Percentiles rank a stretch among this genome's conserved stretches.
These are phyloP conservation scores for Protomyctophum bolini DNA, from an alignment of 2,113 vertebrate species.

Conservation along the genomic window DNA sequence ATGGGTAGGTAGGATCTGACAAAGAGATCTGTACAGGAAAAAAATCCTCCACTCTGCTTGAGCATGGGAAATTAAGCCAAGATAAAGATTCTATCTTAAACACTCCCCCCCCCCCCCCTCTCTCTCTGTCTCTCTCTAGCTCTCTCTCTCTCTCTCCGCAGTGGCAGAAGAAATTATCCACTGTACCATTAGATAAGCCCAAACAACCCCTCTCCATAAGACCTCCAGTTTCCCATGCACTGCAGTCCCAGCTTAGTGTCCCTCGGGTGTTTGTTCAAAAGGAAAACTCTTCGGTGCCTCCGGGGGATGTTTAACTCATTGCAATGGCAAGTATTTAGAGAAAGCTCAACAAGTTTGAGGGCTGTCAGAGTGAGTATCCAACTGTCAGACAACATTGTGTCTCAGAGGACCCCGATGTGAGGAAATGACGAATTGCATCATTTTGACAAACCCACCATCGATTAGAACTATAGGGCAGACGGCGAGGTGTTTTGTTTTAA, in stretches of 20 bases:
- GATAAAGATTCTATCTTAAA: constrained; percentile 98
- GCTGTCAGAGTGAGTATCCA: constrained; percentile 92
- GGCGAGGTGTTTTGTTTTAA: constrained; percentile 66
- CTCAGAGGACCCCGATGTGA: constrained; percentile 88
- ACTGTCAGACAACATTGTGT: constrained; percentile 94
- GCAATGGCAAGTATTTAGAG: constrained; percentile 94
- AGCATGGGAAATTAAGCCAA: constrained; percentile 93
- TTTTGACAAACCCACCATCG: constrained; percentile 66
- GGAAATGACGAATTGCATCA: constrained; percentile 89
- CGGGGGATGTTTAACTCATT: constrained; percentile 98
- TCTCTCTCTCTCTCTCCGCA: constrained; percentile 77
- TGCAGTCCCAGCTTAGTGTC: constrained; percentile 91
- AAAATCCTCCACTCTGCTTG: constrained; percentile 85
- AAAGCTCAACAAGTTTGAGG: constrained; percentile 90
- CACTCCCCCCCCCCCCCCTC: constrained; percentile 82
- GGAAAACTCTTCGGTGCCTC: constrained; percentile 89
- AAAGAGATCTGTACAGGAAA: constrained; percentile 83
- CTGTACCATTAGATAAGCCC: constrained; percentile 92
- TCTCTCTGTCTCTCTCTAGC: constrained; percentile 52
- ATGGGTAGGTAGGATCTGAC: constrained; percentile 83
- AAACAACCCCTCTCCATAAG: constrained; percentile 87
- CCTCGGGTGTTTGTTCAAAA: constrained; percentile 93
- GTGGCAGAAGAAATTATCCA: constrained; percentile 94
- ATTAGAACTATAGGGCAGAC: constrained; percentile 65
- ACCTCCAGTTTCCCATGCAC: constrained; percentile 89